phyloP scores from a whole-genome alignment of 2,888 invertebrate species.

The Metacarcinus magister region DNA sequence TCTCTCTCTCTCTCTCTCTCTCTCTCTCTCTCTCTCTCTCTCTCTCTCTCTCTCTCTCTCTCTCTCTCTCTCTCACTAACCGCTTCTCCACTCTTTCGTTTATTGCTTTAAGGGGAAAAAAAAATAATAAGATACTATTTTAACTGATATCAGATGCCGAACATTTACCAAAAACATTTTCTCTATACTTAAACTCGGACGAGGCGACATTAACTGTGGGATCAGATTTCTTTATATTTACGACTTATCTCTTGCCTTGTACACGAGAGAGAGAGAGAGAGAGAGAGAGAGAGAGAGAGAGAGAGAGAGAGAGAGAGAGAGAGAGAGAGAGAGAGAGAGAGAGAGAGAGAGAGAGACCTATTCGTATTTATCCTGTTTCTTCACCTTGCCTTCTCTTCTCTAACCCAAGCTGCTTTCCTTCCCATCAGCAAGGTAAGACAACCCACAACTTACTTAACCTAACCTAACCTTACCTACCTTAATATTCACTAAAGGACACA shows the following conservation, averaged over 20 bases:
- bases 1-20: slow-evolving; percentile 57
- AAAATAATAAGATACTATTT: not conserved
- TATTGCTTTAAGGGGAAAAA: not conserved
- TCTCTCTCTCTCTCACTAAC: slow-evolving; percentile 44
- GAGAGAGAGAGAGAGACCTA: too few relatives aligned
- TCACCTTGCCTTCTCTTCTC: not conserved
- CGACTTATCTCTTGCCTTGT: not conserved
- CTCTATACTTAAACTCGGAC: not conserved
- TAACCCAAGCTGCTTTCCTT: not conserved
- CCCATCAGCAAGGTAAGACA: not conserved
- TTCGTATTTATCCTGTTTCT: not conserved
- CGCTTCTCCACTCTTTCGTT: not conserved
- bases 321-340: not conserved
- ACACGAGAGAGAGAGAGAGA: too few relatives aligned
- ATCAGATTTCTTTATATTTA: slow-evolving; percentile 5
- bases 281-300: slow-evolving; percentile 30
- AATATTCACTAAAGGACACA: too few relatives aligned
- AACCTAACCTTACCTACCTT: too few relatives aligned
- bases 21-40: slow-evolving; percentile 55
- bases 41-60: slow-evolving; percentile 49
- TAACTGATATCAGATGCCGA: not conserved
- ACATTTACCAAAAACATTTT: slow-evolving; percentile 5
- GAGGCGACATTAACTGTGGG: not conserved
- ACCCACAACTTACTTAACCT: not conserved
- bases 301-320: not conserved